phyloP scores from a whole-genome alignment of 2,113 vertebrate species.

The Eubucco bourcierii region DNA sequence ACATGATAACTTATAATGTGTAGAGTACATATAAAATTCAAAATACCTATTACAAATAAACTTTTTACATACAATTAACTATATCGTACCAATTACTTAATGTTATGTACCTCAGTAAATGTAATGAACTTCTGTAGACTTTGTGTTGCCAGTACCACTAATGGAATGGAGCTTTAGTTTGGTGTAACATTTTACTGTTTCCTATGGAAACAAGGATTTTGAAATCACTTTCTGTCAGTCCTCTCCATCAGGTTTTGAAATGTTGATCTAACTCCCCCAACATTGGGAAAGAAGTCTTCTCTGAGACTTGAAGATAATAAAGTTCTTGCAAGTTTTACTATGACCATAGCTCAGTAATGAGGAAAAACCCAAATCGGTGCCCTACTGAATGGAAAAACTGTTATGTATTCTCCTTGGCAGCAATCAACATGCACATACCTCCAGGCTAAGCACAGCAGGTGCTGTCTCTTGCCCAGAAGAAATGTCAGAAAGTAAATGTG shows the following conservation, averaged over 20 bases:
- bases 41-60: neutral
- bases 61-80: neutral
- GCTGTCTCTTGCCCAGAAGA: neutral
- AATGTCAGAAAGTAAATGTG: neutral
- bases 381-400: constrained; percentile 2
- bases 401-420: constrained; percentile 6
- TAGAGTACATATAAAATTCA: neutral
- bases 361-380: neutral
- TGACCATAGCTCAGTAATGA: neutral
- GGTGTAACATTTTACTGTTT: neutral
- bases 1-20: neutral
- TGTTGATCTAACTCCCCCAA: fast-evolving
- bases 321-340: neutral
- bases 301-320: neutral
- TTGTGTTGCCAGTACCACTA: neutral
- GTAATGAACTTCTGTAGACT: neutral
- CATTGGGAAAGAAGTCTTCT: neutral
- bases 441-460: constrained; percentile 10
- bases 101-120: neutral
- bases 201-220: neutral
- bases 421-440: neutral
- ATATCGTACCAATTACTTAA: neutral
- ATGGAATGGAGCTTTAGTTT: neutral
- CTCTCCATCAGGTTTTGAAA: neutral
- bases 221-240: neutral